Evolutionary conservation across 2,888 invertebrate species (phyloP), one percentile per base, ranked within the genome.

Genomic region (Neuroscelio doddi): DNA sequence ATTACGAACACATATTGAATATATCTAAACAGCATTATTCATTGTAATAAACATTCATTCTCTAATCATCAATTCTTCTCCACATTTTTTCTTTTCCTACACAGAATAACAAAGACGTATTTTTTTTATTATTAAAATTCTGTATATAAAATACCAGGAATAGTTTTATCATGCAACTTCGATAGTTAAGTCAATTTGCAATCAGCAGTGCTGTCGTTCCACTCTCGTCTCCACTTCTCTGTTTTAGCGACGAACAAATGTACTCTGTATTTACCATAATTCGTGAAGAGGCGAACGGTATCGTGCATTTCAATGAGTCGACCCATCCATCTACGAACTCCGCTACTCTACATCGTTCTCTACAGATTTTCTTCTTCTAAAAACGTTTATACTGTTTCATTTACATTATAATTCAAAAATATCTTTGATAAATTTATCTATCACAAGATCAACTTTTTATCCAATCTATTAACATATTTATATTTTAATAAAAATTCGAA

Each of bases 141-240:
- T 24, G 4, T 27, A 39, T 46, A 44, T 57, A 61, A 55, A 36
- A n/a, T n/a, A n/a, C n/a, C n/a, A n/a, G n/a, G 44, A 57, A 46
- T 47, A 47, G 50, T 32, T 61, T 41, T 47, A 51, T 51, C 45
- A 55, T 59, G 53, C 51, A 67, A 76, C 78, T 76, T 74, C 72
- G 72, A 71, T 68, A 69, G 72, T 68, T 71, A 75, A 80, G 78
- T 79, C 79, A 80, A 80, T 80, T 81, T 80, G 79, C 77, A 57
- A 72, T 69, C 72, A 72, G 71, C 70, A 61, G 69, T 68, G 53
- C 64, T 70, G 73, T 39, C 39, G 17, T 39, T 16, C n/a, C 68
- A 46, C 57, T 42, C 56, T 58, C 64, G 56, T 59, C 58, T 62
- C 36, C 47, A 39, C 42, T 45, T 38, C 59, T 68, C 44, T 68